Evolutionary conservation across 2,888 invertebrate genomes (phyloP), one percentile per base, ranked within the genome.

Genomic region (Pteria penguin): DNA sequence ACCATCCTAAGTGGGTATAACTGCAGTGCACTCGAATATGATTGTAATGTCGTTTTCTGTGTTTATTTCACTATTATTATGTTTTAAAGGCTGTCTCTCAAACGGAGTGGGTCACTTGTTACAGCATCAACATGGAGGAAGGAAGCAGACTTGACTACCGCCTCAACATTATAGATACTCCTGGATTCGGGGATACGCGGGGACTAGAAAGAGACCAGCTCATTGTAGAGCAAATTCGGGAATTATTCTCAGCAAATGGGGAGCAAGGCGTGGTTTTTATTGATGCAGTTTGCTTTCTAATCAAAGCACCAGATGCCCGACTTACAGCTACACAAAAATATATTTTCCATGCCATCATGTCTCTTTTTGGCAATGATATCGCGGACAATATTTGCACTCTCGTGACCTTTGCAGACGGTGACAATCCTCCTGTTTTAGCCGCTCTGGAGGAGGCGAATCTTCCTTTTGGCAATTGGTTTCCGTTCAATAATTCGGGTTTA

Each of bases 351-450:
- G 31, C 78, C 29, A 81, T 81, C 18, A 57, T 82, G 52, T 81
- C 81, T 3, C 57, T 83, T 11, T 83, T 83, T 70, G 82, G 83
- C 2, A 75, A 78, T 33, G 82, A 83, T 55, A 83, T 81, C 18
- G 66, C 72, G 55, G 45, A 76, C 2, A 83, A 83, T 24, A 78
- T 83, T 14, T 79, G 75, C 60, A 72, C 69, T 3, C 55, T 82
- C 27, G 69, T 82, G 45, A 83, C 83, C n/a, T 83, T 83, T 71
- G 83, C 83, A 1, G 83, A 83, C 65, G 81, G 80, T 18, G 73
- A 80, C 54, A 63, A 58, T 22, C 83, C 83, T 3, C 83, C 83
- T 14, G 83, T 81, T 0, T 54, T 79, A 22, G 73, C 75, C 8
- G 82, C 83, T 1, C 52, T 83, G 22, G 62, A 73, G 22, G 75